Base-by-base conservation (phyloP, 1,140 invertebrate genomes). In the Hycleus phaleratus region DNA sequence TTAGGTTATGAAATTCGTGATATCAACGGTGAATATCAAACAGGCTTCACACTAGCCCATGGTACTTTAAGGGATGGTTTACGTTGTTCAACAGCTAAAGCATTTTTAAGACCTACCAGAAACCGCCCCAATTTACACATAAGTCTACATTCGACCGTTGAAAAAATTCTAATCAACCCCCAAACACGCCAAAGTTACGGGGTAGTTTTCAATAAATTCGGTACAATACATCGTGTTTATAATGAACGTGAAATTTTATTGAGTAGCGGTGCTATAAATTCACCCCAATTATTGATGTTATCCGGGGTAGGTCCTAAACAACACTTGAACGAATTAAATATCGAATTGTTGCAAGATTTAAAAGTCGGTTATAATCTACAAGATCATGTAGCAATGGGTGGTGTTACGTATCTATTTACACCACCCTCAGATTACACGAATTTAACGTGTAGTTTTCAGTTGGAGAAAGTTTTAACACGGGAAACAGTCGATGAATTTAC, bases 311-410 rank as follows among this genome's bases (percentile, higher is more conserved):
- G 91, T 3, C 87, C 90, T 0, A 68, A 63, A 4, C 71, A 79
- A 3, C 82, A 91, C 65, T 72, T 88, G 7, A 70, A 80, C 54
- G 73, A 82, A 51, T 61, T 83, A 6, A 78, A 79, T n/a, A 85
- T 91, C 12, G 51, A 68, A 9, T 46, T 67, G 1, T 65, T 79
- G 48, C 67, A 78, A 2, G 72, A 86, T 68, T 71, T 84, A 38
- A 83, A 88, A 0, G 90, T 94, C 0, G 91, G 91, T 0, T 69
- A 80, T 55, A 93, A 93, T 75, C 75, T 94, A 4, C 88, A 88
- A 71, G 87, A 89, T 71, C 87, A 90, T 65, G 78, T 86, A 0
- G 85, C 85, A 1, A 81, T 87, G 58, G 79, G 78, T 0, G 81
- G 80, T 1, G 61, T 54, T 0, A 70, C 71, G 3, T 74, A 66